A percentile compares a stretch with the other conserved stretches of the same genome.
These are phyloP conservation scores for Watsonalla cultraria DNA, from an alignment of 2,888 invertebrate species.

Conservation along the genomic window DNA sequence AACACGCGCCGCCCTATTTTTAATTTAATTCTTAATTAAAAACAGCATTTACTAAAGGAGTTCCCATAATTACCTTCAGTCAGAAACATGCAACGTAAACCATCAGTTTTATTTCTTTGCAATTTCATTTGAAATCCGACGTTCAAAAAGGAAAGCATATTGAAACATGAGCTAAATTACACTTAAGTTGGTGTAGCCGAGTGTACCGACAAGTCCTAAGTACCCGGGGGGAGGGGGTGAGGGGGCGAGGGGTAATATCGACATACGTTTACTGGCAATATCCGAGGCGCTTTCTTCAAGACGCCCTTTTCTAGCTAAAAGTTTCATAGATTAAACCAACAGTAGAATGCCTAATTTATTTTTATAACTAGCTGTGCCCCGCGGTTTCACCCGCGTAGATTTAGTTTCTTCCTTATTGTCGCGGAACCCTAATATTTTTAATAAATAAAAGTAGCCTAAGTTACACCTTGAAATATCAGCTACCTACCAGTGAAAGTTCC, in stretches of 20 bases:
- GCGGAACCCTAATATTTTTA: no score
- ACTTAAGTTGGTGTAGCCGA: constrained; percentile 6
- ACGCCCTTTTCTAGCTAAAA: constrained; percentile 38
- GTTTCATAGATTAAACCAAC: constrained; percentile 28
- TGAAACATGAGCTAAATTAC: constrained; percentile 2
- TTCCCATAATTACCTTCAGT: no score
- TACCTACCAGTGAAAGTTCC: no score
- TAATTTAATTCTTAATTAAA: no score
- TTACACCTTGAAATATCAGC: no score
- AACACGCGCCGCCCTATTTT: no score
- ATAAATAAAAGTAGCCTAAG: no score
- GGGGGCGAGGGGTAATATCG: constrained; percentile 36
- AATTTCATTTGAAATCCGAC: no score
- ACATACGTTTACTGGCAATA: constrained; percentile 55
- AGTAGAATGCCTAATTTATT: neutral
- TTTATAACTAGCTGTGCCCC: neutral
- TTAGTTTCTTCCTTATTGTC: no score
- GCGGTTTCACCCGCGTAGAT: no score
- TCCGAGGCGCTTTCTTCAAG: constrained; percentile 48
- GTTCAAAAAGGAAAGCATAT: neutral
- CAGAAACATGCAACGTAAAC: no score
- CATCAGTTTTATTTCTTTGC: neutral
- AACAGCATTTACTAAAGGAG: no score
- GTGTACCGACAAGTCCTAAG: constrained; percentile 30
- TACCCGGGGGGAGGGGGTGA: constrained; percentile 16